phyloP scores from a whole-genome alignment of 2,797 vertebrate species.

The Gallinago solitaria region DNA sequence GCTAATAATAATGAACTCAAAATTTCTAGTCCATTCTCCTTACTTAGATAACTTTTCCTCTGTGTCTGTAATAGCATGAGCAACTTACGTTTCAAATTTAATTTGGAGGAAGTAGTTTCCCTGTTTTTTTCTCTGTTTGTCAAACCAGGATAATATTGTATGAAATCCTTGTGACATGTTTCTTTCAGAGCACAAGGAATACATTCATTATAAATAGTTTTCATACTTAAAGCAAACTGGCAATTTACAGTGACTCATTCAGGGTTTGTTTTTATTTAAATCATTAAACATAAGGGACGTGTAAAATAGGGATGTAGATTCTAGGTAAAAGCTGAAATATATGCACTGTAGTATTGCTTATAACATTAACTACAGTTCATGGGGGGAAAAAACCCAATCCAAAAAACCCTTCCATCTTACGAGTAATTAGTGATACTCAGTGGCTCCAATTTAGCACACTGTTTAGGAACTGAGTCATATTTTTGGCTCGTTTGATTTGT shows the following conservation, averaged over 20 bases:
- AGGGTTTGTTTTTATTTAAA: neutral
- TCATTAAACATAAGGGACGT: neutral
- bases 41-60: neutral
- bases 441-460: neutral
- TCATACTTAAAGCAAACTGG: neutral
- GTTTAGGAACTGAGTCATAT: neutral
- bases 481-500: neutral
- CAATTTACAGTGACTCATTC: neutral
- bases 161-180: neutral
- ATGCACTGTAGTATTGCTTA: neutral
- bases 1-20: neutral
- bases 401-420: accelerated
- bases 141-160: neutral
- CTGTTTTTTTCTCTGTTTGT: neutral
- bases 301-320: neutral
- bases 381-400: accelerated
- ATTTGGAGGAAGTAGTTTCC: neutral
- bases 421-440: neutral
- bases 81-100: neutral
- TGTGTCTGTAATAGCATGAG: neutral
- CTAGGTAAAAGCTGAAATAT: neutral
- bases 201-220: neutral
- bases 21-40: neutral
- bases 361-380: neutral
- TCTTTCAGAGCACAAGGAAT: neutral